Base-by-base conservation (phyloP, 2,797 vertebrate species). In the Sparidentex hasta region DNA sequence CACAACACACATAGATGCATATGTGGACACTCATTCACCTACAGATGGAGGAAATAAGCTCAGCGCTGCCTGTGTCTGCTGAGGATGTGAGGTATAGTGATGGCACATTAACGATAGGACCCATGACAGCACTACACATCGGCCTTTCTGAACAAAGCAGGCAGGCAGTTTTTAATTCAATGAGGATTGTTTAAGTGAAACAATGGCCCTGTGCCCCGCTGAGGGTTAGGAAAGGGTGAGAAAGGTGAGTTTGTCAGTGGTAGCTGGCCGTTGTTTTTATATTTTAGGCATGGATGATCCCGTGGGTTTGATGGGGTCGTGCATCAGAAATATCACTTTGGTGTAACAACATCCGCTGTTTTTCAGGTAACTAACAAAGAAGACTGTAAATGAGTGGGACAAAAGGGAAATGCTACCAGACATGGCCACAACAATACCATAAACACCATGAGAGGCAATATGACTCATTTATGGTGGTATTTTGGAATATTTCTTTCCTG, bases 41-140 rank as follows among this genome's bases (percentile, higher is more conserved):
- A 90, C 90, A 88, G 87, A 94, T 89, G 90, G 88, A 95, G 95
- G 95, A 96, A 96, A 93, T 86, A 86, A 81, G 88, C 89, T 90
- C 83, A 87, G 90, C 68, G 71, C 77, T 86, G 91, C 84, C 86
- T 73, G 87, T 93, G 93, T 95, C 95, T 95, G 93, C 88, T 77
- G 69, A 95, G 95, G 95, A 96, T 95, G 92, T 95, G 93, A 94
- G 92, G 83, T 88, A 83, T 81, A 80, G 94, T 84, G 94, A 95
- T 96, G 95, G 95, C 95, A 96, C 94, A 96, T 96, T 96, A 94
- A 96, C 73, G 91, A 91, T 85, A 61, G 84, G 90, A 81, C 92
- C 92, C 93, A 90, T 93, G 94, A 95, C 90, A 94, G 90, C 94
- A 87, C 83, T 88, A 91, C 71, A 78, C 89, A 92, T 92, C 86